These are phyloP conservation scores for Pica pica DNA, from an alignment of 2,113 vertebrate genomes.

Conservation along the genomic window DNA sequence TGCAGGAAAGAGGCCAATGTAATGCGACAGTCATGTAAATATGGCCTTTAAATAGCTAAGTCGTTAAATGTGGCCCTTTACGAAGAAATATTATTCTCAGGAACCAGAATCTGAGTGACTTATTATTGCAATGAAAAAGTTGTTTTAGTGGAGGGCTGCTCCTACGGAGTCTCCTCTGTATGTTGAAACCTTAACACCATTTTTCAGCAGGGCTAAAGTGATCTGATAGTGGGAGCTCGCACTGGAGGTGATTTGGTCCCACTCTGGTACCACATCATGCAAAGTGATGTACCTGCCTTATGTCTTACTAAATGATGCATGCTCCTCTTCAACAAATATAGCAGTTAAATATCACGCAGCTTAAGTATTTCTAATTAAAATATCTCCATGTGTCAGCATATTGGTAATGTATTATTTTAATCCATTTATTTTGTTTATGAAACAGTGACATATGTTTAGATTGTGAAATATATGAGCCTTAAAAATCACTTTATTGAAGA, in stretches of 20 bases:
- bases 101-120: conserved; percentile 55
- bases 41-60: conserved; percentile 69
- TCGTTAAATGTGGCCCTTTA: conserved; percentile 65
- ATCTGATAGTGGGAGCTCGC: conserved; percentile 43
- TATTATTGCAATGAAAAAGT: conserved; percentile 49
- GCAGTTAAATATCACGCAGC: conserved; percentile 78
- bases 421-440: conserved; percentile 92
- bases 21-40: conserved; percentile 74
- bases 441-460: conserved; percentile 89
- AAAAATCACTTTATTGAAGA: conserved; percentile 93
- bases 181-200: not conserved
- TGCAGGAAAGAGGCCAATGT: conserved; percentile 62
- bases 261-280: conserved; percentile 54
- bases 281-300: conserved; percentile 75
- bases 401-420: conserved; percentile 96
- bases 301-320: conserved; percentile 77
- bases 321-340: conserved; percentile 73
- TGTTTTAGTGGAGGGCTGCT: conserved; percentile 26
- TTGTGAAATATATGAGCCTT: conserved; percentile 97
- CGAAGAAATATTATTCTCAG: conserved; percentile 69
- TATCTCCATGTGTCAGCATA: conserved; percentile 88
- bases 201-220: conserved; percentile 54
- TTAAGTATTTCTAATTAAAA: conserved; percentile 91
- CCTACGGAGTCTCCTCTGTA: not conserved
- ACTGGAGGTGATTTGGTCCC: conserved; percentile 54